Conservation (phyloP, 2,113 vertebrate species). For the Lipophrys pholis region DNA sequence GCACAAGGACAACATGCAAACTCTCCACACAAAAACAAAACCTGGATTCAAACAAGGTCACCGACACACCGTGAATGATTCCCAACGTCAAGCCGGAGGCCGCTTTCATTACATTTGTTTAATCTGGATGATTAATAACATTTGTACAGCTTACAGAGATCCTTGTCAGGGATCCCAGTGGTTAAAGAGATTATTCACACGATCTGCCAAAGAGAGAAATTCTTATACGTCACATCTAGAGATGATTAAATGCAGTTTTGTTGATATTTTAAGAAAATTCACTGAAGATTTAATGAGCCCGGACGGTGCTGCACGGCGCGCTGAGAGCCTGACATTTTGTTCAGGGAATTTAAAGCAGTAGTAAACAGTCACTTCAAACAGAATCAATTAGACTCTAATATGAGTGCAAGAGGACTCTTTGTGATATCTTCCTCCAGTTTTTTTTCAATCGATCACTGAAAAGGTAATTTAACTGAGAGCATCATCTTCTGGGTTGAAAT, state of each 20-base stretch:
- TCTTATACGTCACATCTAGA: slow-evolving; percentile 10
- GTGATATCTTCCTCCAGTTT: slow-evolving; percentile 17
- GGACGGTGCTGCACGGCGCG: neutral
- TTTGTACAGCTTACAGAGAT: slow-evolving; percentile 6
- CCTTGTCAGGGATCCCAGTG: slow-evolving; percentile 11
- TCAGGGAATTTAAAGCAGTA: slow-evolving; percentile 7
- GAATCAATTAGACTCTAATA: slow-evolving; percentile 8
- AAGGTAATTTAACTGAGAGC: too few species aligned
- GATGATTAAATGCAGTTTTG: slow-evolving; percentile 28
- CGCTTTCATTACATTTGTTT: neutral
- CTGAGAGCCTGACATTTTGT: slow-evolving; percentile 1
- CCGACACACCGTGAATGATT: too few species aligned
- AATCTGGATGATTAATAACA: slow-evolving; percentile 25
- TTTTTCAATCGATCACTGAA: slow-evolving; percentile 1
- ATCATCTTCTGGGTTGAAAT: neutral
- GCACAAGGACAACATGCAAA: too few species aligned
- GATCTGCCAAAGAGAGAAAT: slow-evolving; percentile 23
- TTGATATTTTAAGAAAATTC: slow-evolving; percentile 17
- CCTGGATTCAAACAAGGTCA: too few species aligned
- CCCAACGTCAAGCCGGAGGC: neutral
- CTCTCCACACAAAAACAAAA: too few species aligned
- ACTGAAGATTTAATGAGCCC: neutral
- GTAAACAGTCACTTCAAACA: slow-evolving; percentile 9
- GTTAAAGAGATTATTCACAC: slow-evolving; percentile 15
- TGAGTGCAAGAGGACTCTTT: neutral